Percentiles rank a stretch among this genome's conserved stretches.
Evolutionary conservation across 2,888 invertebrate species (phyloP).

Genomic region (Platycheirus albimanus): DNA sequence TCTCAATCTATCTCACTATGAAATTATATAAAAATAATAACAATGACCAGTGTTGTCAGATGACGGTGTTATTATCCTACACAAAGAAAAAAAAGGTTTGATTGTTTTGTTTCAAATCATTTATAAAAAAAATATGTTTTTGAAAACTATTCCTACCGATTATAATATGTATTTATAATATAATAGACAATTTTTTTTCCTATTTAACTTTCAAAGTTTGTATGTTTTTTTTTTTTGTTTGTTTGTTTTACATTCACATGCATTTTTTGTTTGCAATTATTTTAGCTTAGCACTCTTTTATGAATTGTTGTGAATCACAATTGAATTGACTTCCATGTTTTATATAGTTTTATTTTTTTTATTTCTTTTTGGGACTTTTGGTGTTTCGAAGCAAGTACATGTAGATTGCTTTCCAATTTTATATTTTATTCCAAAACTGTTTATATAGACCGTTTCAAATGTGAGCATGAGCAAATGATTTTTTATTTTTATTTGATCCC

Average conservation of each 20-base stretch:
- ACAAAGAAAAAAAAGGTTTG: slow-evolving; percentile 43
- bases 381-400: too few species aligned
- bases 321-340: slow-evolving; percentile 3
- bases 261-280: neutral
- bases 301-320: slow-evolving; percentile 28
- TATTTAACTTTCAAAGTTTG: slow-evolving; percentile 3
- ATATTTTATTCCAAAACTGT: too few species aligned
- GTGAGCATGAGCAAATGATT: too few species aligned
- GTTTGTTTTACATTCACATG: slow-evolving; percentile 12
- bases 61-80: slow-evolving; percentile 58
- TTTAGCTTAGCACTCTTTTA: neutral
- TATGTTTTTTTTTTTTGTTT: neutral
- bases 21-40: slow-evolving; percentile 10
- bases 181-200: slow-evolving; percentile 55
- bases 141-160: slow-evolving; percentile 48
- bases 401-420: too few species aligned
- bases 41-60: slow-evolving; percentile 31
- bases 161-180: slow-evolving; percentile 10
- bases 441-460: too few species aligned
- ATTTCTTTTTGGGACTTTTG: too few species aligned
- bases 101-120: slow-evolving; percentile 17
- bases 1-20: slow-evolving; percentile 21
- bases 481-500: too few species aligned
- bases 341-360: neutral
- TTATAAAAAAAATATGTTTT: slow-evolving; percentile 38